phyloP scores from a whole-genome alignment of 2,888 invertebrate genomes.

The Euplexia lucipara region DNA sequence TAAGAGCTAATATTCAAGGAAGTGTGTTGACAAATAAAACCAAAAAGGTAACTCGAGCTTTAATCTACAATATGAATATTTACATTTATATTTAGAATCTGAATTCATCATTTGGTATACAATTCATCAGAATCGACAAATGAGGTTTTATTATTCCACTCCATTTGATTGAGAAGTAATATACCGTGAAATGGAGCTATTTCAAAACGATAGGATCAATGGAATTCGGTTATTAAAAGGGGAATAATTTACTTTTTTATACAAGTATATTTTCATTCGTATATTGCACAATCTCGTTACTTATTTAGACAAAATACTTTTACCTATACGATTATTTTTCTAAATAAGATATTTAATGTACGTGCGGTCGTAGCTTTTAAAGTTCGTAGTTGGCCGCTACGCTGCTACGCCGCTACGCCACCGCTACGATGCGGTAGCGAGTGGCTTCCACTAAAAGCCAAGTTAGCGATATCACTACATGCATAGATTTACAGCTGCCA shows the following conservation, averaged over 20 bases:
- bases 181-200: slow-evolving; percentile 32
- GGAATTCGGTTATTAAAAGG: slow-evolving; percentile 3
- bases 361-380: not conserved
- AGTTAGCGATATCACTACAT: slow-evolving; percentile 19
- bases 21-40: not conserved
- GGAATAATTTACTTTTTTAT: slow-evolving; percentile 1
- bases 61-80: slow-evolving; percentile 34
- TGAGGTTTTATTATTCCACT: slow-evolving; percentile 54
- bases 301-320: too few species aligned
- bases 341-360: slow-evolving; percentile 1
- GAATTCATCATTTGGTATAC: slow-evolving; percentile 36
- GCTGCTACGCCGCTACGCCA: slow-evolving; percentile 18
- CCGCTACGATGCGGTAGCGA: slow-evolving; percentile 14
- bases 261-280: not conserved
- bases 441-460: slow-evolving; percentile 43
- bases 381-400: slow-evolving; percentile 6
- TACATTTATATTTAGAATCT: slow-evolving; percentile 42
- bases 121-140: slow-evolving; percentile 45
- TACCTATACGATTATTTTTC: too few species aligned
- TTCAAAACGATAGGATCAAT: slow-evolving; percentile 16
- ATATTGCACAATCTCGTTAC: not conserved
- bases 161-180: slow-evolving; percentile 45
- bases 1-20: too few species aligned
- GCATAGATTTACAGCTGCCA: slow-evolving; percentile 16
- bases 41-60: slow-evolving; percentile 10